A percentile compares a stretch with the other conserved stretches of the same genome.
Conservation (phyloP, 1,140 invertebrate species). For the Piezodorus guildinii region DNA sequence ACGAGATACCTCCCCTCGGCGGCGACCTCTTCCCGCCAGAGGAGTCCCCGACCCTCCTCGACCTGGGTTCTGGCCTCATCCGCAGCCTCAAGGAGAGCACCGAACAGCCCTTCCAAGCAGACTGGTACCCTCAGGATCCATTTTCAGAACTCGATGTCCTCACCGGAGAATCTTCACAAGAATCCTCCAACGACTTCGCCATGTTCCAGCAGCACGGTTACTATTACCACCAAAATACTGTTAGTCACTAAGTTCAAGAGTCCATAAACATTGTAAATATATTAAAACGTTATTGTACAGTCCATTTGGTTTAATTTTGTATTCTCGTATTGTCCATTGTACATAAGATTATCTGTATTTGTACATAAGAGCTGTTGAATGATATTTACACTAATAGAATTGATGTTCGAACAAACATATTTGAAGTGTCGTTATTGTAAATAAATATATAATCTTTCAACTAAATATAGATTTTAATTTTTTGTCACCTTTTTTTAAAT, state of each 20-base stretch:
- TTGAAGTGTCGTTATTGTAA: too few relatives aligned
- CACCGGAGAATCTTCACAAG: slow-evolving; percentile 16
- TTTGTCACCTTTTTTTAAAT: too few relatives aligned
- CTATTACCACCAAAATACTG: background rate
- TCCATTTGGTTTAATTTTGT: too few relatives aligned
- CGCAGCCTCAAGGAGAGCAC: slow-evolving; percentile 2
- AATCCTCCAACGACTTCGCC: slow-evolving; percentile 14
- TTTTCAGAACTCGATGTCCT: slow-evolving; percentile 17
- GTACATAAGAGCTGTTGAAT: too few relatives aligned
- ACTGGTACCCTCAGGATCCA: slow-evolving; percentile 14
- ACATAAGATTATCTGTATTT: too few relatives aligned
- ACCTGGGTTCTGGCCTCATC: slow-evolving; percentile 49
- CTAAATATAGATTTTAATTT: too few relatives aligned
- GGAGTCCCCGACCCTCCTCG: slow-evolving; percentile 54
- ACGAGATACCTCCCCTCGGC: slow-evolving; percentile 42
- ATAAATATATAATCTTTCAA: too few relatives aligned
- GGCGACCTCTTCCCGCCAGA: slow-evolving; percentile 63
- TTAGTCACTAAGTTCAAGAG: background rate
- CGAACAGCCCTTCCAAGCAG: background rate
- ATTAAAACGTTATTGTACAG: background rate
- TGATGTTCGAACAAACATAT: too few relatives aligned
- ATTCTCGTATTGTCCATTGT: too few relatives aligned
- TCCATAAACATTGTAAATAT: slow-evolving; percentile 5
- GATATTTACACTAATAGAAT: too few relatives aligned
- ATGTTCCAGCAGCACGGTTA: slow-evolving; percentile 46